Evolutionary conservation across 2,797 vertebrate species (phyloP).

Genomic region (Sylvia borin): DNA sequence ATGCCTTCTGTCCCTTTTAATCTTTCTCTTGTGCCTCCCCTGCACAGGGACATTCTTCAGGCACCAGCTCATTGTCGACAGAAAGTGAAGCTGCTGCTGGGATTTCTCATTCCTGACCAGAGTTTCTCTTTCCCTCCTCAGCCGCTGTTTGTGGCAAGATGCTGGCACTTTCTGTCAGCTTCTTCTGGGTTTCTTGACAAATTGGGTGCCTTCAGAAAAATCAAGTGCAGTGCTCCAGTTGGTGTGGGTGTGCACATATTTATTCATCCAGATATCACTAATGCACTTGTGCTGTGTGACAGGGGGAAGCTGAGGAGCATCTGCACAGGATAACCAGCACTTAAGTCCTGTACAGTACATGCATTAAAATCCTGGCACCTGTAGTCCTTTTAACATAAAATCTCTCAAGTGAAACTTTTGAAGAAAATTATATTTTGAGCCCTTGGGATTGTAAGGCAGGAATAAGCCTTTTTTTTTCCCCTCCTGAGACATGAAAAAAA

Average conservation of each 20-base stretch:
- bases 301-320: background rate
- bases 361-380: background rate
- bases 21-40: background rate
- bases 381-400: background rate
- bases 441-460: background rate
- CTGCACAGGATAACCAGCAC: background rate
- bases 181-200: background rate
- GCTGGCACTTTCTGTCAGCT: background rate
- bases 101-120: background rate
- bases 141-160: background rate
- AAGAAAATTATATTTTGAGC: background rate
- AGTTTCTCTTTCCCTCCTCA: background rate
- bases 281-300: background rate
- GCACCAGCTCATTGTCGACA: background rate
- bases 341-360: background rate
- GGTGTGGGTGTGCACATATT: background rate
- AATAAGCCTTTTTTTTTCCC: background rate
- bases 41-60: background rate
- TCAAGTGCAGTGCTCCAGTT: background rate
- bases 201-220: background rate
- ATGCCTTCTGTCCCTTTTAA: background rate
- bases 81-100: background rate
- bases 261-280: background rate
- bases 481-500: background rate
- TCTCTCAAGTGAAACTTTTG: background rate